Percentiles rank a stretch among this genome's conserved stretches.
These are phyloP conservation scores for Eumacrocentrus americanus DNA, from an alignment of 2,888 invertebrate genomes.

Conservation along the genomic window DNA sequence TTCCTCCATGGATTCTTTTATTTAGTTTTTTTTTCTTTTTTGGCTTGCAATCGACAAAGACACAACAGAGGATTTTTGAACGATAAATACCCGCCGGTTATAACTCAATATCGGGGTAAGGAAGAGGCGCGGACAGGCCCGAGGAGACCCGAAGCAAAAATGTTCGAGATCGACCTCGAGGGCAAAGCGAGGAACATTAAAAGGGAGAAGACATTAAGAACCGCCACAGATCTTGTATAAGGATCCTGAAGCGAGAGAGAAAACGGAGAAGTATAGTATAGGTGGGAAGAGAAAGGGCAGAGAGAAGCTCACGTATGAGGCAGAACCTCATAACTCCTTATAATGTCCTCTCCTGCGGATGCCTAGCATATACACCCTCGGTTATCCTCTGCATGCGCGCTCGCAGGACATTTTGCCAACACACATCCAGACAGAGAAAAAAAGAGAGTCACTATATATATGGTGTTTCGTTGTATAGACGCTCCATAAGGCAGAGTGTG, in stretches of 20 bases:
- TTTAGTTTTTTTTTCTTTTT: slow-evolving; percentile 19
- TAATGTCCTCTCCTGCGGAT: slow-evolving; percentile 61
- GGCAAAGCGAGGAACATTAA: slow-evolving; percentile 57
- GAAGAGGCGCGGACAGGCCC: slow-evolving; percentile 29
- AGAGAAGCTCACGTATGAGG: slow-evolving; percentile 58
- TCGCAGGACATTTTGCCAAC: slow-evolving; percentile 48
- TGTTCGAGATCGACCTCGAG: slow-evolving; percentile 58
- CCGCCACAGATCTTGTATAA: slow-evolving; percentile 59
- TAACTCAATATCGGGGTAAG: slow-evolving; percentile 58
- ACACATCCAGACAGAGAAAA: no score
- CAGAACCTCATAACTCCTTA: slow-evolving; percentile 61
- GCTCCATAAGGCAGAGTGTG: no score
- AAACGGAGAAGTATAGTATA: slow-evolving; percentile 39
- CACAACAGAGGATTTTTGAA: slow-evolving; percentile 46
- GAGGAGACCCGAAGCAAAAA: slow-evolving; percentile 50
- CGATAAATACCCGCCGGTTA: slow-evolving; percentile 55
- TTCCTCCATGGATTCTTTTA: neutral
- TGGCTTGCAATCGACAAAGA: neutral
- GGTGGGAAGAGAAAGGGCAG: slow-evolving; percentile 35
- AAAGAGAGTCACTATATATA: slow-evolving; percentile 21
- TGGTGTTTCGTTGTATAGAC: no score
- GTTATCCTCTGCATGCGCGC: slow-evolving; percentile 47
- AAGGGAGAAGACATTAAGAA: slow-evolving; percentile 60
- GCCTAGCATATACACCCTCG: slow-evolving; percentile 57
- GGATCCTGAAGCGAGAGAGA: slow-evolving; percentile 45